A percentile compares a stretch with the other conserved stretches of the same genome.
Evolutionary conservation across 2,888 invertebrate genomes (phyloP).

Genomic region (Netelia inedita): DNA sequence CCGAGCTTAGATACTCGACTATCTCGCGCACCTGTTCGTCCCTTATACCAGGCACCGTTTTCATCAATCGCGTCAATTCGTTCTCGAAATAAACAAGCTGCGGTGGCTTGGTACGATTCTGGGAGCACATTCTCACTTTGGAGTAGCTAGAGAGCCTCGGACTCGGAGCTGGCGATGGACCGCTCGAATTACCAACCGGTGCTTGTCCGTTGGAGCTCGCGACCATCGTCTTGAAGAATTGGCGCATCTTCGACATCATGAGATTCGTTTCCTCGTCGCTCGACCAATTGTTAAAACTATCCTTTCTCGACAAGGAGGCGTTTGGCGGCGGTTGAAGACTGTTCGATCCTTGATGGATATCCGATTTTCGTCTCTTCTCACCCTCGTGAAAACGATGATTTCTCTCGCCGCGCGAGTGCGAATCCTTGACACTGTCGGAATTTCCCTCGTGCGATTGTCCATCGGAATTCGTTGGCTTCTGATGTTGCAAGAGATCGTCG

Average conservation of each 20-base stretch:
- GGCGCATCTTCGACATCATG: conserved; percentile 98
- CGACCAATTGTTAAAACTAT: conserved; percentile 97
- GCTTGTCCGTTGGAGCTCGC: conserved; percentile 86
- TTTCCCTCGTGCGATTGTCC: conserved; percentile 62
- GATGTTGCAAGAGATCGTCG: conserved; percentile 92
- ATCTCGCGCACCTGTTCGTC: conserved; percentile 96
- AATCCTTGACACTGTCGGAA: conserved; percentile 64
- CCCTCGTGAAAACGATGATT: conserved; percentile 55
- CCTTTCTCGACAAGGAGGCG: conserved; percentile 90
- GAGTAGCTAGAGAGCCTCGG: conserved; percentile 79
- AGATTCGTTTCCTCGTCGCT: conserved; percentile 97
- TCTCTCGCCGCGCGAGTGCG: conserved; percentile 48
- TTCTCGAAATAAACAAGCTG: conserved; percentile 96
- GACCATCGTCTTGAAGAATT: conserved; percentile 97
- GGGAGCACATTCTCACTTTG: conserved; percentile 80
- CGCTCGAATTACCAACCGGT: conserved; percentile 75
- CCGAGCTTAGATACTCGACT: conserved; percentile 96
- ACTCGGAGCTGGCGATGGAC: conserved; percentile 87
- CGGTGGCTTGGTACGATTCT: conserved; percentile 91
- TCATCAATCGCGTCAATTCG: conserved; percentile 95
- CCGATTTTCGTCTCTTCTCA: conserved; percentile 59
- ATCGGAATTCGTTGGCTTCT: conserved; percentile 80
- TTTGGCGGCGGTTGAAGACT: conserved; percentile 86
- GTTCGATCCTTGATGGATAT: conserved; percentile 63
- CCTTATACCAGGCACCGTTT: conserved; percentile 96